phyloP scores from a whole-genome alignment of 1,140 invertebrate genomes.

The Drosophila novamexicana region DNA sequence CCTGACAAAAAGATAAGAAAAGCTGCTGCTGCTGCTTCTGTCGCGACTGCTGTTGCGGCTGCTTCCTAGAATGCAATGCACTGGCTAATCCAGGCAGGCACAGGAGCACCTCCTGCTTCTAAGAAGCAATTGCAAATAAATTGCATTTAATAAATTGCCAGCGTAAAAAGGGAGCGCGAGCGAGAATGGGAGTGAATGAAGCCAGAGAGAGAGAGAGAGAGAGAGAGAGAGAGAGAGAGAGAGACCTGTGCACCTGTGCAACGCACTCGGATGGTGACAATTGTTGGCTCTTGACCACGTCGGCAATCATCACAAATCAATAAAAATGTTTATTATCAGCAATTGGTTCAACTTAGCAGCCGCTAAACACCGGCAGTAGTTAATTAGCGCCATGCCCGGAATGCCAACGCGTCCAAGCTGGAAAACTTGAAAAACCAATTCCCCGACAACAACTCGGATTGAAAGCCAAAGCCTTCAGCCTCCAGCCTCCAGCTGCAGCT shows the following conservation, averaged over 20 bases:
- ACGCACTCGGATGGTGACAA: neutral
- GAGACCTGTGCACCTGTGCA: conserved; percentile 42
- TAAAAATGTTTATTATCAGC: conserved; percentile 81
- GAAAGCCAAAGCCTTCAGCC: conserved; percentile 19
- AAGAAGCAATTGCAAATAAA: conserved; percentile 80
- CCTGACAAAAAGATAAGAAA: conserved; percentile 11
- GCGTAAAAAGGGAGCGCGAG: neutral
- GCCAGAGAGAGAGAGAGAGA: conserved; percentile 18
- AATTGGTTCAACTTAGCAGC: conserved; percentile 56
- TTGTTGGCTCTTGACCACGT: conserved; percentile 30
- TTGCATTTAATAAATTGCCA: conserved; percentile 79
- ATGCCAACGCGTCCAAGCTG: conserved; percentile 67
- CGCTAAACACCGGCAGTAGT: conserved; percentile 80
- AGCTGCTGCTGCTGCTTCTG: conserved; percentile 19
- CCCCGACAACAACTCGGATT: conserved; percentile 9
- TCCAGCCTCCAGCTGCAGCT: neutral
- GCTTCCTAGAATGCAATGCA: conserved; percentile 50
- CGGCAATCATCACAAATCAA: conserved; percentile 82
- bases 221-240: conserved; percentile 16
- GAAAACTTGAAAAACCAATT: conserved; percentile 38
- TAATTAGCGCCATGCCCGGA: conserved; percentile 80
- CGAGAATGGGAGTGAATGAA: conserved; percentile 7
- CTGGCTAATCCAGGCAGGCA: conserved; percentile 23
- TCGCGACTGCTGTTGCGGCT: neutral
- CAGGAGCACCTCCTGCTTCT: conserved; percentile 71